Percentiles rank a stretch among this genome's conserved stretches.
Evolutionary conservation across 2,797 vertebrate genomes (phyloP).

Genomic region (Valencia hispanica): DNA sequence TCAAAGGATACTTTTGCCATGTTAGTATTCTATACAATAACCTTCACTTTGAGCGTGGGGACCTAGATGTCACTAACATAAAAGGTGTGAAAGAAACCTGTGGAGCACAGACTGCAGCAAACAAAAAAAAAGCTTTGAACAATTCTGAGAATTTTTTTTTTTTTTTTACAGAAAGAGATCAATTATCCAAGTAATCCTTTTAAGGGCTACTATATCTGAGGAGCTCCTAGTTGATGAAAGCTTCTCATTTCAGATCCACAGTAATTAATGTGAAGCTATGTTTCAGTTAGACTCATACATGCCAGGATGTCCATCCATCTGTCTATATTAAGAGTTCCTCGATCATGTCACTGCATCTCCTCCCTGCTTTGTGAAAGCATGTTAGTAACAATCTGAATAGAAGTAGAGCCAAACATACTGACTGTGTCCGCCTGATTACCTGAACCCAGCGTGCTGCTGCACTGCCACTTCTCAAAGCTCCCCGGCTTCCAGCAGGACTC

Average conservation of each 20-base stretch:
- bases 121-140: background rate
- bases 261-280: background rate
- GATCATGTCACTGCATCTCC: too few relatives aligned
- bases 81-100: background rate
- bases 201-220: background rate
- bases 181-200: background rate
- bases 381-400: background rate
- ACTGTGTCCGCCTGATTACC: constrained; percentile 72
- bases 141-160: background rate
- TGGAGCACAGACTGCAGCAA: background rate
- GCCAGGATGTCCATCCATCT: background rate
- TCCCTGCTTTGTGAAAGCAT: too few relatives aligned
- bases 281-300: background rate
- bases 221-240: background rate
- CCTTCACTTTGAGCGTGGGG: background rate
- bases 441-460: constrained; percentile 90
- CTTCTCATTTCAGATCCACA: background rate
- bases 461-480: constrained; percentile 88
- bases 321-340: background rate
- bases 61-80: background rate
- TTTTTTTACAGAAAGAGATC: background rate
- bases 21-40: background rate
- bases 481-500: constrained; percentile 92
- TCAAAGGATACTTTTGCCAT: background rate
- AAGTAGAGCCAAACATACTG: background rate